phyloP scores from a whole-genome alignment of 2,113 vertebrate species.

The Haemorhous mexicanus region DNA sequence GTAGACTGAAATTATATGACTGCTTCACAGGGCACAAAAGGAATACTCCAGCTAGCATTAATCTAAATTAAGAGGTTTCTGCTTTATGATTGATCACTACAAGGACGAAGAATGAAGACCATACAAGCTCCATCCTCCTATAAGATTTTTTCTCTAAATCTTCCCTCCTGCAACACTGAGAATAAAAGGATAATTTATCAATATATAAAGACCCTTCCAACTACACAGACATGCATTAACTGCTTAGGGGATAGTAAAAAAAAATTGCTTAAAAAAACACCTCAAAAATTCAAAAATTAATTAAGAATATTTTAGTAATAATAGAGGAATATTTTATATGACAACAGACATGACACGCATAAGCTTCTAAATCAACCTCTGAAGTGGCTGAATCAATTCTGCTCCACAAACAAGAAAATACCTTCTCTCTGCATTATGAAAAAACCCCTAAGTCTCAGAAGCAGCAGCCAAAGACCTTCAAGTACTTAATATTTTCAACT shows the following conservation, averaged over 20 bases:
- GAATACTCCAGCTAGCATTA: background rate
- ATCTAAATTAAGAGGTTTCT: background rate
- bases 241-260: background rate
- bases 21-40: background rate
- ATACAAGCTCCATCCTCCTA: background rate
- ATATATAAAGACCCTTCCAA: background rate
- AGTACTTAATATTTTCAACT: background rate
- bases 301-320: background rate
- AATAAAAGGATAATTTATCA: background rate
- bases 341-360: background rate
- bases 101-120: background rate
- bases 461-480: background rate
- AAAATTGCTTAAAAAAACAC: background rate
- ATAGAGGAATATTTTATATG: background rate
- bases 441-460: accelerated
- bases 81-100: background rate
- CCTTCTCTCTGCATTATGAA: background rate
- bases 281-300: background rate
- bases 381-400: background rate
- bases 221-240: background rate
- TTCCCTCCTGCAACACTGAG: background rate
- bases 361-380: background rate
- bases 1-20: background rate
- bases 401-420: background rate
- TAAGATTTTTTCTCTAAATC: background rate